Evolutionary conservation across 2,888 invertebrate genomes (phyloP), one percentile per base, ranked within the genome.

Genomic region (Parnassius apollo): DNA sequence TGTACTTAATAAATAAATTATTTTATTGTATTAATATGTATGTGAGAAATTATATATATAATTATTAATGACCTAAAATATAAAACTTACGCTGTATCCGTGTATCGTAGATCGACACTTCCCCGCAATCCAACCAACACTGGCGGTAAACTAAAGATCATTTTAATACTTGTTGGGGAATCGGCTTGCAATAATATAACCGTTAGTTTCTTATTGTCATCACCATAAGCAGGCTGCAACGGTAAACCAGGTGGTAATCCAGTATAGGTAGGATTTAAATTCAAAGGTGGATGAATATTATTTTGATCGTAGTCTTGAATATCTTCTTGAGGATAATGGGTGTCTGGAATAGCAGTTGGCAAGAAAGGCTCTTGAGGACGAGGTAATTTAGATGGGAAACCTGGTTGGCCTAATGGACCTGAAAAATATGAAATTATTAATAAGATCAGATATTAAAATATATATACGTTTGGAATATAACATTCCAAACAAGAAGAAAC

Each of bases 91-190:
- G 92, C 84, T 75, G 94, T 94, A 76, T 96, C 95, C 9, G 97
- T 97, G 80, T 97, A 98, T 77, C 96, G 93, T 66, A 98, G 92
- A 83, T 98, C 97, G 2, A 98, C 96, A 68, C 97, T 94, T 62
- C 98, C 98, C 74, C 96, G 95, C 53, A 98, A 91, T 42, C 97
- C 97, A 9, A 98, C 97, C 69, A 97, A 93, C 1, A 97, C 93
- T 22, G 94, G 92, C 0, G 98, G 97, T 10, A 98, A 94, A 3
- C 95, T 95, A 80, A 98, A 97, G 11, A 96, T 93, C 77, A 98
- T 93, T 68, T 96, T 94, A 9, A 97, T 94, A 44, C 96, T 95
- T 22, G 95, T 94, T 0, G 96, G 94, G 70, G 97, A 96, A 63
- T 97, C 93, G 2, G 97, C 94, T 80, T 96, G 95, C 69, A 97